Evolutionary conservation across 2,113 vertebrate genomes (phyloP), one percentile per base, ranked within the genome.

Genomic region (Hippocampus mohnikei): DNA sequence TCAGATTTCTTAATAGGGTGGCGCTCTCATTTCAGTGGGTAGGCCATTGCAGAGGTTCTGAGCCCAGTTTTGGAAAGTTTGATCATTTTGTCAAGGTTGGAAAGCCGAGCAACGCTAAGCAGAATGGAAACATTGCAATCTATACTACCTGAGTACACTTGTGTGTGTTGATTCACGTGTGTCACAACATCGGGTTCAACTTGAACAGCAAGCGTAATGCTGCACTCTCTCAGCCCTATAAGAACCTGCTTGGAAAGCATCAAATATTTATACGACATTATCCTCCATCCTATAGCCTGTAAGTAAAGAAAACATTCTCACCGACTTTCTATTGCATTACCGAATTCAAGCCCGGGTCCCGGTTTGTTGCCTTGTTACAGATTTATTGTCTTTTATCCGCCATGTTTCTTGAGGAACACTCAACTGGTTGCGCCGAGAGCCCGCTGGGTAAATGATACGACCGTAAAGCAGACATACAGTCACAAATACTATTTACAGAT

Each of bases 71-170:
- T 27, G 8, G 23, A 56, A 9, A 25, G 1, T 16, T 29, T 60
- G 5, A 18, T 60, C 4, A 4, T 29, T 59, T 16, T 33, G 25
- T 59, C 29, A 37, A 6, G 58, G 18, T 61, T 61, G 18, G 37
- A 8, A 40, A 93, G 88, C 94, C 93, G 94, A 95, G 95, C 94
- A 93, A 93, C 92, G 94, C 94, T 87, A 91, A 95, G 74, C 74
- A 72, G 73, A 78, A 4, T 21, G 11, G 20, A 27, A 66, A 76
- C 63, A 79, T 77, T 82, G 84, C 46, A 67, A 44, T 67, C 12
- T 68, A 53, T 74, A 48, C 23, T 67, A 33, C 50, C 27, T 62
- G 18, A 12, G 33, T 72, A 53, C 12, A 16, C 15, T 48, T 50
- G 64, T 37, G 23, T 48, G 59, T 21, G 46, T 37, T 41, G 50